Evolutionary conservation across 2,797 vertebrate species (phyloP).

Genomic region (Channallabes apus): DNA sequence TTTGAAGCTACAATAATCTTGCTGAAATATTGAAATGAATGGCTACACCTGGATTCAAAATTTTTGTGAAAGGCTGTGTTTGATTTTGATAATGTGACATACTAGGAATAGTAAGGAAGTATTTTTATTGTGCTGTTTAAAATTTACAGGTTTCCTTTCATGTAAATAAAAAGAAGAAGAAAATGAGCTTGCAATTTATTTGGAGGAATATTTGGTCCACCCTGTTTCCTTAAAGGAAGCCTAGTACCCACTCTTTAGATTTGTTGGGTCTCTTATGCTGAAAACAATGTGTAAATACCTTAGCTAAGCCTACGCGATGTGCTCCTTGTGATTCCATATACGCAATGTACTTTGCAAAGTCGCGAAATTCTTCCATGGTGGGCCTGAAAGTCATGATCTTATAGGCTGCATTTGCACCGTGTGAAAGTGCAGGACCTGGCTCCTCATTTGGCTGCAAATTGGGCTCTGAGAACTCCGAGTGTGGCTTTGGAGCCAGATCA

Average conservation of each 20-base stretch:
- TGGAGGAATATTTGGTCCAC: background rate
- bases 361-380: constrained; percentile 90
- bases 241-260: background rate
- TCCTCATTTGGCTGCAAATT: constrained; percentile 28
- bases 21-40: background rate
- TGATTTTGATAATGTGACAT: background rate
- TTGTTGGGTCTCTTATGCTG: background rate
- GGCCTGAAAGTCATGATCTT: constrained; percentile 98
- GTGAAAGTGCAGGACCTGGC: constrained; percentile 61
- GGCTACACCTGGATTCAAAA: background rate
- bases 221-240: background rate
- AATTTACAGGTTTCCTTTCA: background rate
- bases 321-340: constrained; percentile 94
- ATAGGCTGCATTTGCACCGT: constrained; percentile 84
- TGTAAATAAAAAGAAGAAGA: background rate
- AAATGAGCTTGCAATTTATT: background rate
- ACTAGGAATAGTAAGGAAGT: background rate
- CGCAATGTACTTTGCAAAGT: constrained; percentile 89
- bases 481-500: constrained; percentile 41
- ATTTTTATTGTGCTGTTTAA: background rate
- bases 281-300: constrained; percentile 65
- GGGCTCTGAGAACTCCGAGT: background rate
- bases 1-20: background rate
- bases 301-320: constrained; percentile 88
- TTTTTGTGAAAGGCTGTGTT: background rate